Evolutionary conservation across 2,113 vertebrate genomes (phyloP), one percentile per base, ranked within the genome.

Genomic region (Eulemur rufifrons): DNA sequence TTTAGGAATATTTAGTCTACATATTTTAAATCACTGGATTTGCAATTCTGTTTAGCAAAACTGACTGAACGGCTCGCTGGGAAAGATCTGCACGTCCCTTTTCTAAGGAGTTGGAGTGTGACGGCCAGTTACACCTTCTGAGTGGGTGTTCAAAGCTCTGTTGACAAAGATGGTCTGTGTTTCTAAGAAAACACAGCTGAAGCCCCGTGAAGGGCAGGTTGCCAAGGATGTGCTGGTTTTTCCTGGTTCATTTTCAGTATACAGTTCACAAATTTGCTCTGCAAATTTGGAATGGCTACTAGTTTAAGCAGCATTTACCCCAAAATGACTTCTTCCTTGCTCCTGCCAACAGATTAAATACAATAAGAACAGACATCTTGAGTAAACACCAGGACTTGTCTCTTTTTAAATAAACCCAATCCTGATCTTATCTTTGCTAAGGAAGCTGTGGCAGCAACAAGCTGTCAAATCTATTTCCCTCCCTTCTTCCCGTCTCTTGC

Each of bases 371-470:
- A 64, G 69, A 66, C 87, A 54, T 95, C 42, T 80, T 64, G 37
- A 42, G 83, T 14, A 37, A 59, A 92, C 27, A 61, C 20, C 39
- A 39, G 71, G 34, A 39, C 74, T n/a, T 85, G 18, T 81, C 56
- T 94, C 95, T 86, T 71, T 80, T 89, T 85, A 89, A 92, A 89
- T 47, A 86, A 94, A 89, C 54, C 34, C 73, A 6, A 17, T 39
- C 56, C 74, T 8, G 61, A 78, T 56, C 63, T 92, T 37, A 95
- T 86, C 92, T 93, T 63, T 9, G 74, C 73, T 42, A n/a, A 93
- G 89, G 78, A 69, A 93, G 68, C 59, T 61, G 42, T 5, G 42
- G 34, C 50, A 29, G 45, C 61, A n/a, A 29, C 17, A 15, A 45
- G 32, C 86, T 42, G 45, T 80, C 87, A 73, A 13, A 23, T 76